Percentiles rank a stretch among this genome's conserved stretches.
Evolutionary conservation across 2,797 vertebrate species (phyloP).

Genomic region (Urosaurus nigricauda): DNA sequence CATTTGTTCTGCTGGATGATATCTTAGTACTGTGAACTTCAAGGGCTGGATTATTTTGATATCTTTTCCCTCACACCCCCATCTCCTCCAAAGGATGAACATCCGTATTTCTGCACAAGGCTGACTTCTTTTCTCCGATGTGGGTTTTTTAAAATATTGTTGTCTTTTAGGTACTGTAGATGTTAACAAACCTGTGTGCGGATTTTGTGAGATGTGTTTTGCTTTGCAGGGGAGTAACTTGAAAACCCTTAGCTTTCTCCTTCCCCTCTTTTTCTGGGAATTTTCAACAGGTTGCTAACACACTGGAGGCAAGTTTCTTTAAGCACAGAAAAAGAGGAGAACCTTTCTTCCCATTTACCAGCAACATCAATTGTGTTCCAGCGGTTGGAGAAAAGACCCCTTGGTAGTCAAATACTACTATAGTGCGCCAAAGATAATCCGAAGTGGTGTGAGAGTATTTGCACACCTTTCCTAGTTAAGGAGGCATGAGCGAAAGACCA

Average conservation of each 20-base stretch:
- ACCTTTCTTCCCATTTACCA: not conserved
- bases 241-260: too few species aligned
- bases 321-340: not conserved
- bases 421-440: not conserved
- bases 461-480: not conserved
- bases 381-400: not conserved
- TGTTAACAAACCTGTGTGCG: not conserved
- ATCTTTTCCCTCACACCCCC: not conserved
- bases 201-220: not conserved
- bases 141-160: not conserved
- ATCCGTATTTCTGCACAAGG: not conserved
- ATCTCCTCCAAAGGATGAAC: too few species aligned
- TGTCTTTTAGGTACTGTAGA: not conserved
- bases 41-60: not conserved
- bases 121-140: not conserved
- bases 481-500: too few species aligned
- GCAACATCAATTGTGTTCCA: too few species aligned
- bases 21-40: not conserved
- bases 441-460: too few species aligned
- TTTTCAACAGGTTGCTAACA: not conserved
- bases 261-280: too few species aligned
- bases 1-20: not conserved
- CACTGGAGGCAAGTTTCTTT: not conserved
- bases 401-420: too few species aligned
- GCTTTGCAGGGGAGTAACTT: too few species aligned